Conservation (phyloP, 2,888 invertebrate genomes). For the Palloptera scutellata region DNA sequence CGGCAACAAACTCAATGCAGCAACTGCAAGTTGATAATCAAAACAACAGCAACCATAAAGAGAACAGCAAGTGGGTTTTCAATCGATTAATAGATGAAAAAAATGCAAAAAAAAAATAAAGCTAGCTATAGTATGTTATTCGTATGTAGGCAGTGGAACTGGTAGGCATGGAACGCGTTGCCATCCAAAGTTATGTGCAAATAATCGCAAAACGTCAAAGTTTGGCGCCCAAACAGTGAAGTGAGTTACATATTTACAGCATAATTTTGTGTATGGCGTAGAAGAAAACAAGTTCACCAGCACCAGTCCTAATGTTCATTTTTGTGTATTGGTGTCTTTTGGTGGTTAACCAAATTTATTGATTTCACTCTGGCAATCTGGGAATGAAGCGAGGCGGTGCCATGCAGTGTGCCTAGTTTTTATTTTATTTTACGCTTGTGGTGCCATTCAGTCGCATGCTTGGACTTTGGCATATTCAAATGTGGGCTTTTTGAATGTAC, state of each 20-base stretch:
- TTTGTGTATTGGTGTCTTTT: not conserved
- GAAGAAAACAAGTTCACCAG: constrained; percentile 23
- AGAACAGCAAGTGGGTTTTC: too few species aligned
- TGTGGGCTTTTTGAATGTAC: too few species aligned
- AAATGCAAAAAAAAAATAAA: too few species aligned
- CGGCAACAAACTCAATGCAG: not conserved
- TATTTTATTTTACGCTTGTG: not conserved
- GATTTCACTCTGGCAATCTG: constrained; percentile 7
- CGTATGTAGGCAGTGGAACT: too few species aligned
- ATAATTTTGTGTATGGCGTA: not conserved
- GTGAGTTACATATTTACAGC: too few species aligned
- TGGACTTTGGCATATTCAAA: constrained; percentile 7
- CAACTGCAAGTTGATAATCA: too few species aligned
- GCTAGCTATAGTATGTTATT: too few species aligned
- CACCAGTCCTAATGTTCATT: too few species aligned
- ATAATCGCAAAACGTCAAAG: constrained; percentile 36
- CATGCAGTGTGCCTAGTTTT: not conserved
- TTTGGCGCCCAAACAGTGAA: constrained; percentile 34
- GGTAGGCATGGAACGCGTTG: too few species aligned
- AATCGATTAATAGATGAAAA: too few species aligned
- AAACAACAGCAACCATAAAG: too few species aligned
- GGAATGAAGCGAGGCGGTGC: constrained; percentile 5
- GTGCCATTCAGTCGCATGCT: constrained; percentile 5
- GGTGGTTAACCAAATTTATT: constrained; percentile 18
- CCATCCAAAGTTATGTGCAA: constrained; percentile 11